phyloP scores from a whole-genome alignment of 2,888 invertebrate genomes.

The Rotaria magnacalcarata region DNA sequence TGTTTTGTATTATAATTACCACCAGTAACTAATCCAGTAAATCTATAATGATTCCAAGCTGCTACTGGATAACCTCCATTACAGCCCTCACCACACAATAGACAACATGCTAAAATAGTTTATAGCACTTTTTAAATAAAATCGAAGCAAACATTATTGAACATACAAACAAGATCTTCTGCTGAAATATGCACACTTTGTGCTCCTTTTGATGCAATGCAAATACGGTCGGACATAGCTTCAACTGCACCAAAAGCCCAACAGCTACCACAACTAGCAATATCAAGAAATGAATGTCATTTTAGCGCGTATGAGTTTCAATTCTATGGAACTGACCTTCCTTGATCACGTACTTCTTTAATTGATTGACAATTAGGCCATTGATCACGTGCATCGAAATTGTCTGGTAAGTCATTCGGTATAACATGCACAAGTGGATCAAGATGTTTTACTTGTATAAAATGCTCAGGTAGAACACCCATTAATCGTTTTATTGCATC shows the following conservation, averaged over 20 bases:
- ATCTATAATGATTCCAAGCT: conserved; percentile 67
- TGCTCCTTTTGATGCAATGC: conserved; percentile 73
- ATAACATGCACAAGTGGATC: too few species aligned
- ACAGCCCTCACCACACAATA: conserved; percentile 63
- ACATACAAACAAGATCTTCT: conserved; percentile 69
- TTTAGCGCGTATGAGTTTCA: too few species aligned
- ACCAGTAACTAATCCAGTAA: conserved; percentile 56
- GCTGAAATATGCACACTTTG: conserved; percentile 71
- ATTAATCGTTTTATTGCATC: too few species aligned
- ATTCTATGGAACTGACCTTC: conserved; percentile 43
- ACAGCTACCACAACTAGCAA: neutral
- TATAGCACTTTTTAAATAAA: too few species aligned
- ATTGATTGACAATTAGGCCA: conserved; percentile 46
- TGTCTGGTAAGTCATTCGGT: too few species aligned
- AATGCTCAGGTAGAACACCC: too few species aligned
- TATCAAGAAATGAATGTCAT: too few species aligned
- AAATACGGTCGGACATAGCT: conserved; percentile 81
- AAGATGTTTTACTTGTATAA: too few species aligned
- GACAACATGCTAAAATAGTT: conserved; percentile 59
- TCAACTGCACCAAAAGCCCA: conserved; percentile 52
- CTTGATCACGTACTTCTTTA: conserved; percentile 58
- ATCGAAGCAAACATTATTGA: too few species aligned
- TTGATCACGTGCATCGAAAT: conserved; percentile 23
- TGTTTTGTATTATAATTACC: conserved; percentile 71
- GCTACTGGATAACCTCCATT: conserved; percentile 76